Conservation (phyloP, 2,113 vertebrate species). For the Isichthys henryi region DNA sequence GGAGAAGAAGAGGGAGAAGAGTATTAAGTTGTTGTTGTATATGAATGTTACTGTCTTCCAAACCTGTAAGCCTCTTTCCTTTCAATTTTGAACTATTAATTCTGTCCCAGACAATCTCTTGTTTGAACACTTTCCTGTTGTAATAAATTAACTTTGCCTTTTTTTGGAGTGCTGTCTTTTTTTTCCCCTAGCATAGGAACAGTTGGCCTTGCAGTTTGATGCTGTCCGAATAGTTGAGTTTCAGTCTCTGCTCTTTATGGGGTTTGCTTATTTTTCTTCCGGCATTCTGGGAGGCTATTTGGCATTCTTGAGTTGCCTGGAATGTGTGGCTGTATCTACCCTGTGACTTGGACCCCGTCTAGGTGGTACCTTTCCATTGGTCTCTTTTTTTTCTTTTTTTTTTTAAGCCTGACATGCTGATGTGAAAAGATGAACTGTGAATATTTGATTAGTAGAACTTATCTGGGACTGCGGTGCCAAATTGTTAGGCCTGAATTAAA, state of each 20-base stretch:
- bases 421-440: too few species aligned
- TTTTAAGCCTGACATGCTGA: too few species aligned
- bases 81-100: neutral
- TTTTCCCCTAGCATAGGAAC: neutral
- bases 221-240: neutral
- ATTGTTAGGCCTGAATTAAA: neutral
- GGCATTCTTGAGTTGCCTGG: neutral
- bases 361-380: too few species aligned
- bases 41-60: neutral
- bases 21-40: constrained; percentile 16
- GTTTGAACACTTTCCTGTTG: constrained; percentile 13
- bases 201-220: neutral
- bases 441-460: neutral
- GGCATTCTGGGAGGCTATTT: neutral
- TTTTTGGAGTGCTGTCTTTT: neutral
- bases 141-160: constrained; percentile 15
- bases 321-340: neutral
- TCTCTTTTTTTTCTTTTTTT: too few species aligned
- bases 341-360: neutral
- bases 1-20: constrained; percentile 36
- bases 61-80: neutral
- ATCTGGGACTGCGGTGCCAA: too few species aligned
- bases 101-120: constrained; percentile 17
- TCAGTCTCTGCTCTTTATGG: neutral
- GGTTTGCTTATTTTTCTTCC: neutral